Conservation (phyloP, 2,797 vertebrate species). For the Falco naumanni region DNA sequence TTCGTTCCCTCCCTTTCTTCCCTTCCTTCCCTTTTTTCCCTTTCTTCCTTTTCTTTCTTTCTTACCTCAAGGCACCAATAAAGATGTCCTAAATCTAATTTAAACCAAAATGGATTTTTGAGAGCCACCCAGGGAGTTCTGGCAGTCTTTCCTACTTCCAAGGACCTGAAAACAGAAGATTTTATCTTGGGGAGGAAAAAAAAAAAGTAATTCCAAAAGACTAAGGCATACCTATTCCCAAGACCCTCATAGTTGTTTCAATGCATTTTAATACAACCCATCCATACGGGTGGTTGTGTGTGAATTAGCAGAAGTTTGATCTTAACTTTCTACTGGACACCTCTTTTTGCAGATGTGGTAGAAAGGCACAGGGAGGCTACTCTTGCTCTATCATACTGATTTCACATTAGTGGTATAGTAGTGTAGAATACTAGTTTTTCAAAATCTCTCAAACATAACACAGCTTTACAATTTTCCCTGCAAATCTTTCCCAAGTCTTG, state of each 20-base stretch:
- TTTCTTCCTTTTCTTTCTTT: not conserved
- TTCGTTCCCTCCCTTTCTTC: accelerated
- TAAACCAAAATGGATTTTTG: not conserved
- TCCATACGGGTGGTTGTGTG: not conserved
- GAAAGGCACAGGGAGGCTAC: not conserved
- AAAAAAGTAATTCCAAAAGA: not conserved
- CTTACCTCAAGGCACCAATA: not conserved
- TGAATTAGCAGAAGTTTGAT: not conserved
- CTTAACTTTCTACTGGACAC: not conserved
- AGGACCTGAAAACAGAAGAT: not conserved
- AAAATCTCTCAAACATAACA: not conserved
- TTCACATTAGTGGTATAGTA: not conserved
- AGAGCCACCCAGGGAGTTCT: not conserved
- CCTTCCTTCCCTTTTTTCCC: not conserved
- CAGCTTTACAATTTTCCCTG: not conserved
- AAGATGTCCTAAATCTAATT: not conserved
- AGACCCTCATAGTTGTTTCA: not conserved
- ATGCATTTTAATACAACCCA: not conserved
- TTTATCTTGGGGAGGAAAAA: not conserved
- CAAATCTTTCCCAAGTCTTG: not conserved
- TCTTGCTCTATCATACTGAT: not conserved
- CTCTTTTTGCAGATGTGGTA: not conserved
- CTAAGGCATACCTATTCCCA: not conserved
- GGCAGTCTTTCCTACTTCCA: not conserved
- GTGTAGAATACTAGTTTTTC: not conserved